These are phyloP conservation scores for Engystomops pustulosus DNA, from an alignment of 2,113 vertebrate species.

Conservation along the genomic window DNA sequence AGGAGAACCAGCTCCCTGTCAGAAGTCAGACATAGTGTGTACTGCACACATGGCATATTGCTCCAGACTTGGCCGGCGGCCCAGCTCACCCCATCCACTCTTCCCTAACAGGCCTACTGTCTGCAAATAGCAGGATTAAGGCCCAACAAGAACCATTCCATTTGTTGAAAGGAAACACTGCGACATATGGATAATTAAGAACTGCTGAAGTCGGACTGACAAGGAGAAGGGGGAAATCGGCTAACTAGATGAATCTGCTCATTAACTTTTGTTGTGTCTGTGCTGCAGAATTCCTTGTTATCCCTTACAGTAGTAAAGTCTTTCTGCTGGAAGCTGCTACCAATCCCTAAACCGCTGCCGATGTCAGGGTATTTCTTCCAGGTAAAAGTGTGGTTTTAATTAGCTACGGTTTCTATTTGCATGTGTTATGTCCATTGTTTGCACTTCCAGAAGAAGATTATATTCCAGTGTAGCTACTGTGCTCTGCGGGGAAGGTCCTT, in stretches of 20 bases:
- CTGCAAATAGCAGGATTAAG: conserved; percentile 60
- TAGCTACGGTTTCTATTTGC: neutral
- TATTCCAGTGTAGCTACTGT: neutral
- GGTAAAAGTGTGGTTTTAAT: conserved; percentile 13
- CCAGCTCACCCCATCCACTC: conserved; percentile 60
- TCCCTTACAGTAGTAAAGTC: conserved; percentile 55
- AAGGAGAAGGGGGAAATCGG: conserved; percentile 46
- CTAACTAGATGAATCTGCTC: conserved; percentile 60
- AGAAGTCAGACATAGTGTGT: conserved; percentile 59
- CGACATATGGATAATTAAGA: conserved; percentile 60
- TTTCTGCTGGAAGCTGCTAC: conserved; percentile 14
- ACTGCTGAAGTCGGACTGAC: conserved; percentile 55
- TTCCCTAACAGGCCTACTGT: conserved; percentile 60
- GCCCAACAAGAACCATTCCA: conserved; percentile 59
- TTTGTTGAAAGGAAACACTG: conserved; percentile 60
- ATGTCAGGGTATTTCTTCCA: neutral
- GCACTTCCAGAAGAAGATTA: neutral
- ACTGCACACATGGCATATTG: conserved; percentile 60
- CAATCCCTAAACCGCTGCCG: conserved; percentile 25
- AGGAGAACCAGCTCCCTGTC: conserved; percentile 59
- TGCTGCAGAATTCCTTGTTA: conserved; percentile 44
- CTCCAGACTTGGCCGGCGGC: conserved; percentile 57
- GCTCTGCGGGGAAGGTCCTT: neutral
- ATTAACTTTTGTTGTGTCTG: conserved; percentile 57
- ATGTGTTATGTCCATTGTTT: conserved; percentile 4